Evolutionary conservation across 2,888 invertebrate genomes (phyloP), one percentile per base, ranked within the genome.

Genomic region (Sceliomorpha sp.): DNA sequence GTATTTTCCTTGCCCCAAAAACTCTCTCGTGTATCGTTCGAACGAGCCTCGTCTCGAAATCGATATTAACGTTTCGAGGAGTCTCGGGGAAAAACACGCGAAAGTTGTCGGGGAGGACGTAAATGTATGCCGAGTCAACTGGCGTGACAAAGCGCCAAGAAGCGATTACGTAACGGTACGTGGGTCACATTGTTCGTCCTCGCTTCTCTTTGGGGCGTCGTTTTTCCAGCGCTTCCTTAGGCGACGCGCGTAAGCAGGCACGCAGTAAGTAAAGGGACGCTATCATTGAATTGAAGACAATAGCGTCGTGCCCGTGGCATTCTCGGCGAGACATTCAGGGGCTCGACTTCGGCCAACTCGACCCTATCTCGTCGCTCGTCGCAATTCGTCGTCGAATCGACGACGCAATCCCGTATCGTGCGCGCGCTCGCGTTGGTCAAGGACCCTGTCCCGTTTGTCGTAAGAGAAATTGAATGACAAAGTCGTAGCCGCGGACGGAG

Each of bases 251-350:
- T 14, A 15, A 44, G 14, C 50, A 17, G 14, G n/a, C 12, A 31
- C 14, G 37, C 14, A 39, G 20, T 14, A 27, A 36, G 12, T 31
- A 29, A 24, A 45, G 36, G 45, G 15, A 56, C 62, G 58, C 58
- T 34, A 50, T 62, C 55, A 68, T 68, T 68, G 62, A 68, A 56
- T 62, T 34, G 51, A 40, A 68, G 68, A 68, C 55, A 62, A 68
- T 62, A 37, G 47, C 14, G 17, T 32, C 34, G 34, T 34, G 47
- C 32, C 47, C 6, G 50, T 37, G 14, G 5, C 48, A 37, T 40
- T 42, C 17, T 29, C 26, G 32, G 40, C n/a, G n/a, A n/a, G n/a
- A n/a, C n/a, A n/a, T n/a, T n/a, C n/a, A n/a, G n/a, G n/a, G n/a
- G n/a, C n/a, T n/a, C n/a, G n/a, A n/a, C n/a, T n/a, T n/a, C n/a